phyloP scores from a whole-genome alignment of 2,113 vertebrate species.

The Eublepharis macularius region DNA sequence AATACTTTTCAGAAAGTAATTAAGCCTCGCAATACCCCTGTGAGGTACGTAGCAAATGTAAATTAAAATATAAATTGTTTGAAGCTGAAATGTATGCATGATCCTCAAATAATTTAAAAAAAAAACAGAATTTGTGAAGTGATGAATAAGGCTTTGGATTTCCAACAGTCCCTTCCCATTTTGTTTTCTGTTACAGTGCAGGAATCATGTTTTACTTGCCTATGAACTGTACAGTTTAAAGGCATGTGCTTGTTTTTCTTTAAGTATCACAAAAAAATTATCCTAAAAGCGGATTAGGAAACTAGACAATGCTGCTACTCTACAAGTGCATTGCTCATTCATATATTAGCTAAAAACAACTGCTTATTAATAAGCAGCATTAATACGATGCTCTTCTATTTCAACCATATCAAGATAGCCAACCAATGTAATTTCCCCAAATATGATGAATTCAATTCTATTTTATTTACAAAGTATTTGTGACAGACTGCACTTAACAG shows the following conservation, averaged over 20 bases:
- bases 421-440: neutral
- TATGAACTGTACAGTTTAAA: neutral
- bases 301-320: neutral
- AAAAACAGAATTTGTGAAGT: neutral
- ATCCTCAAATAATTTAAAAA: neutral
- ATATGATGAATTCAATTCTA: neutral
- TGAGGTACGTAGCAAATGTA: neutral
- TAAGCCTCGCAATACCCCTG: neutral
- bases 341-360: neutral
- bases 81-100: neutral
- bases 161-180: neutral
- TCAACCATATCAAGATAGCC: neutral
- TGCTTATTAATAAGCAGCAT: neutral
- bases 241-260: neutral
- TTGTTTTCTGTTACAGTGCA: neutral
- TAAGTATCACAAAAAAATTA: neutral
- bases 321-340: neutral
- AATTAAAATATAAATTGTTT: constrained; percentile 23
- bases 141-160: neutral
- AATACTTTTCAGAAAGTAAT: constrained; percentile 12
- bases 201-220: neutral
- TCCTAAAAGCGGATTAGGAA: neutral
- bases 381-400: neutral
- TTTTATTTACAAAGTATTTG: neutral
- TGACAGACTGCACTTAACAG: no score